A percentile compares a stretch with the other conserved stretches of the same genome.
Evolutionary conservation across 2,888 invertebrate genomes (phyloP).

Genomic region (Shargacucullia verbasci): DNA sequence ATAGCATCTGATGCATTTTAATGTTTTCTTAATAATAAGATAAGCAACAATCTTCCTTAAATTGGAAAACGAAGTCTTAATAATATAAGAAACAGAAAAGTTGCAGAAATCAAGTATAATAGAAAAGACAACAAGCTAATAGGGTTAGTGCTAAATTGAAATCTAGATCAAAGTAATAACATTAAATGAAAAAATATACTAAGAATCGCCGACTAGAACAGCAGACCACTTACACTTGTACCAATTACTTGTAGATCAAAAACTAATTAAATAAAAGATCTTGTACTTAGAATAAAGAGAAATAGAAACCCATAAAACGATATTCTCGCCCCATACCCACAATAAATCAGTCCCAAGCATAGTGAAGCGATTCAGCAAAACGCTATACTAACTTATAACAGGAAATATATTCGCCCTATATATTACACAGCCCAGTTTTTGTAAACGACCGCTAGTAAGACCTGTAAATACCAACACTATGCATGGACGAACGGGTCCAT

Average conservation of each 20-base stretch:
- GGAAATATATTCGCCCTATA: conserved; percentile 80
- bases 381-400: conserved; percentile 81
- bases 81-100: too few species aligned
- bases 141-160: too few species aligned
- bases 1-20: too few species aligned
- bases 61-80: too few species aligned
- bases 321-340: conserved; percentile 58
- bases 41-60: too few species aligned
- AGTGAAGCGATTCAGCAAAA: conserved; percentile 78
- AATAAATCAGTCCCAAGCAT: conserved; percentile 79
- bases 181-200: too few species aligned
- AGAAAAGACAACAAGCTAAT: too few species aligned
- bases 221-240: too few species aligned
- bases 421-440: conserved; percentile 65
- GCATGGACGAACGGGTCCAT: conserved; percentile 48
- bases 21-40: too few species aligned
- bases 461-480: conserved; percentile 42
- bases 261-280: conserved; percentile 28
- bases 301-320: conserved; percentile 67
- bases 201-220: background rate
- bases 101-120: too few species aligned
- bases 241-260: background rate
- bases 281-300: conserved; percentile 28
- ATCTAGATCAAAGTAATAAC: too few species aligned
- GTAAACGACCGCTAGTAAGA: conserved; percentile 46